Percentiles rank a stretch among this genome's conserved stretches.
phyloP scores from a whole-genome alignment of 2,888 invertebrate species.

The Auanema sp. region DNA sequence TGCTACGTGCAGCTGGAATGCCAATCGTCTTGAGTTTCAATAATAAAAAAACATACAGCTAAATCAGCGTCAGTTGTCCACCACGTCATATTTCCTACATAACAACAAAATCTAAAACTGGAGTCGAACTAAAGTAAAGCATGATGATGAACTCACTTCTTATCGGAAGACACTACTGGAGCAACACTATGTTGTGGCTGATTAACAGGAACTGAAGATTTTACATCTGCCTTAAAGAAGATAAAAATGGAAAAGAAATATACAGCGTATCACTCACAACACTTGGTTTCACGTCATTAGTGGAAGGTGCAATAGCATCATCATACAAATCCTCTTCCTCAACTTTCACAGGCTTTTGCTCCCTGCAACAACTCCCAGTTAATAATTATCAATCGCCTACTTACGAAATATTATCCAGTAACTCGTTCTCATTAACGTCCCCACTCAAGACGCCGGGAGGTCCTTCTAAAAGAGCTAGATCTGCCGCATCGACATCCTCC shows the following conservation, averaged over 20 bases:
- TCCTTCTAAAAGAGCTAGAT: too few relatives aligned
- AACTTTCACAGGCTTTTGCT: not conserved
- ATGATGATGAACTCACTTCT: slow-evolving; percentile 18
- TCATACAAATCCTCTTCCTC: slow-evolving; percentile 55
- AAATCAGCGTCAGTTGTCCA: slow-evolving; percentile 63
- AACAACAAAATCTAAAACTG: slow-evolving; percentile 74
- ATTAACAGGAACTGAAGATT: too few relatives aligned
- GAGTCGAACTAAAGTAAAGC: too few relatives aligned
- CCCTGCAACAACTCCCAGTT: too few relatives aligned
- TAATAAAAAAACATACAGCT: slow-evolving; percentile 22
- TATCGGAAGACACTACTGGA: slow-evolving; percentile 12
- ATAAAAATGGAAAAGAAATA: slow-evolving; percentile 3
- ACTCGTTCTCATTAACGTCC: too few relatives aligned
- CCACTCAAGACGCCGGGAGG: too few relatives aligned
- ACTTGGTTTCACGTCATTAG: not conserved
- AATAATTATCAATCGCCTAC: too few relatives aligned
- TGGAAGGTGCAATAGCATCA: slow-evolving; percentile 55
- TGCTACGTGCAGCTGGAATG: slow-evolving; percentile 81
- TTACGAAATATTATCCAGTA: too few relatives aligned
- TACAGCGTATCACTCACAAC: too few relatives aligned
- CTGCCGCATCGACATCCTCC: too few relatives aligned
- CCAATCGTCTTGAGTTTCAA: not conserved
- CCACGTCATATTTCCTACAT: slow-evolving; percentile 98
- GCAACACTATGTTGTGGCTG: too few relatives aligned
- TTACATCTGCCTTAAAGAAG: not conserved